Evolutionary conservation across 2,888 invertebrate genomes (phyloP).

Genomic region (Pharmacophagus antenor): DNA sequence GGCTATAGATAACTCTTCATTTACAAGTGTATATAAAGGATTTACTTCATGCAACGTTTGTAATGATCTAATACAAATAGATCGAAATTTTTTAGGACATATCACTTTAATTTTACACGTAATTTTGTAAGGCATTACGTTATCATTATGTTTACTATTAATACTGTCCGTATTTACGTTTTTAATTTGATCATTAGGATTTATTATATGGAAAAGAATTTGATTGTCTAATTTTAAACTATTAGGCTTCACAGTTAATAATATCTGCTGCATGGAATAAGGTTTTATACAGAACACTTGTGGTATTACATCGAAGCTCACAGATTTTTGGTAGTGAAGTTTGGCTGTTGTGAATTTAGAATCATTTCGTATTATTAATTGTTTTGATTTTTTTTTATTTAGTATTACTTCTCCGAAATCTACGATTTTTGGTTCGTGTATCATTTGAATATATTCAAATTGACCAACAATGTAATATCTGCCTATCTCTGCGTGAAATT

Average conservation of each 20-base stretch:
- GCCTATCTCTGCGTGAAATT: constrained; percentile 68
- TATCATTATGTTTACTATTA: constrained; percentile 38
- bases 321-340: constrained; percentile 58
- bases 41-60: constrained; percentile 57
- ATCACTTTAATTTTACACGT: constrained; percentile 48
- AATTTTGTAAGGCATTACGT: constrained; percentile 53
- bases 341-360: constrained; percentile 61
- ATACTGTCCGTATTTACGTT: constrained; percentile 20
- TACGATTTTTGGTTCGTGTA: constrained; percentile 68
- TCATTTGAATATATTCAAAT: constrained; percentile 71
- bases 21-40: constrained; percentile 53
- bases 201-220: constrained; percentile 56
- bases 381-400: constrained; percentile 53
- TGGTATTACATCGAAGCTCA: constrained; percentile 66
- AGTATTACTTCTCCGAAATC: constrained; percentile 68
- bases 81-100: constrained; percentile 40
- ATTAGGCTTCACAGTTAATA: constrained; percentile 55
- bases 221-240: constrained; percentile 48
- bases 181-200: constrained; percentile 42
- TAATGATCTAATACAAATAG: constrained; percentile 51
- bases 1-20: constrained; percentile 44
- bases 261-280: constrained; percentile 50
- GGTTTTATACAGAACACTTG: constrained; percentile 56
- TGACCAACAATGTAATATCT: constrained; percentile 80
- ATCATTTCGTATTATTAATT: constrained; percentile 67